Conservation (phyloP, 2,888 invertebrate species). For the Lasioglossum leucozonium region DNA sequence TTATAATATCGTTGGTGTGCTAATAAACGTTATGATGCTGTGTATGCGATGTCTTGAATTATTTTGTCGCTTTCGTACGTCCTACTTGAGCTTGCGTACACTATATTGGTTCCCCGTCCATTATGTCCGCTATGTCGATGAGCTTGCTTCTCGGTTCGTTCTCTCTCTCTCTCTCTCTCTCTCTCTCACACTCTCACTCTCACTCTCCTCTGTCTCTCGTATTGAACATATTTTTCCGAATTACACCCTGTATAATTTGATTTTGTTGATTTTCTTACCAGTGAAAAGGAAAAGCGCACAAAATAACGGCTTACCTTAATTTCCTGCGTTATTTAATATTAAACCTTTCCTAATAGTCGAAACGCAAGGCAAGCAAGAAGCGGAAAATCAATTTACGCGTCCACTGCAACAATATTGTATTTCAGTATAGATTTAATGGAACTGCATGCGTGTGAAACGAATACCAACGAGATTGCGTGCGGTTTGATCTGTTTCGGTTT, state of each 20-base stretch:
- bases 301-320: background rate
- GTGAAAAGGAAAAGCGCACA: constrained; percentile 28
- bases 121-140: constrained; percentile 9
- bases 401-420: constrained; percentile 22
- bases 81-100: constrained; percentile 70
- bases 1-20: constrained; percentile 81
- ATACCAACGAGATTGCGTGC: constrained; percentile 32
- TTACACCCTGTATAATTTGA: background rate
- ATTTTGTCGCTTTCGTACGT: constrained; percentile 81
- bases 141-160: constrained; percentile 44
- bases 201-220: background rate
- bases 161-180: background rate
- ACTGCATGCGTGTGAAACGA: constrained; percentile 56
- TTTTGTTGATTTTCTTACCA: background rate
- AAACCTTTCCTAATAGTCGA: background rate
- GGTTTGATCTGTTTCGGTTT: constrained; percentile 7
- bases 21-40: constrained; percentile 83
- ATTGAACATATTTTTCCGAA: background rate
- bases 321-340: background rate
- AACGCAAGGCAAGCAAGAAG: constrained; percentile 15
- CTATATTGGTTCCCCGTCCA: constrained; percentile 43
- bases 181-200: background rate
- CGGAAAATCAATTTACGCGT: constrained; percentile 20
- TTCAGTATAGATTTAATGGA: constrained; percentile 28
- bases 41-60: constrained; percentile 83